These are phyloP conservation scores for Trachelus iudaicus DNA, from an alignment of 2,888 invertebrate species.

Conservation along the genomic window DNA sequence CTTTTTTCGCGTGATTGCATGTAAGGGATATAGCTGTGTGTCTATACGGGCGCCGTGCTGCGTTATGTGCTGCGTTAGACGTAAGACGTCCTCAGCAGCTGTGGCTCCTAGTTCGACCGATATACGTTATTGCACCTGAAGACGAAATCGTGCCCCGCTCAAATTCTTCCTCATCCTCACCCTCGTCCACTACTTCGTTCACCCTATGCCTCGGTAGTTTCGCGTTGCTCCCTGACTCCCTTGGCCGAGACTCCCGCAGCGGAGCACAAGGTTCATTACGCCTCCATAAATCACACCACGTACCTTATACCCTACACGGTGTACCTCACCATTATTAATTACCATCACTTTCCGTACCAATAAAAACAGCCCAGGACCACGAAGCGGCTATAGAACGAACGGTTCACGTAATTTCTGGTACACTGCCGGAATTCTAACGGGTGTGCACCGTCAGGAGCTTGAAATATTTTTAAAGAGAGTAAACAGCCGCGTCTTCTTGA, in stretches of 20 bases:
- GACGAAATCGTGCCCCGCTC: neutral
- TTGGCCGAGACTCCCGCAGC: slow-evolving; percentile 27
- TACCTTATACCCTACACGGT: slow-evolving; percentile 28
- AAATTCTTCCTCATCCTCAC: neutral
- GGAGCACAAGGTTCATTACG: slow-evolving; percentile 48
- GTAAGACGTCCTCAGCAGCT: slow-evolving; percentile 1
- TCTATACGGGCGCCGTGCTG: neutral
- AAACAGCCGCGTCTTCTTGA: no score
- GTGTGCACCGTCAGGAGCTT: neutral
- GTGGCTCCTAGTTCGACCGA: slow-evolving; percentile 10
- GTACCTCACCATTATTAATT: slow-evolving; percentile 43
- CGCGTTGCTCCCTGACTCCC: neutral
- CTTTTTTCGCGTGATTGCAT: no score
- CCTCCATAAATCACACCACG: slow-evolving; percentile 43
- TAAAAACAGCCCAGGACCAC: slow-evolving; percentile 28
- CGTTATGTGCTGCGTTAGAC: neutral
- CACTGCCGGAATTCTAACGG: neutral
- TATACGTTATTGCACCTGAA: slow-evolving; percentile 34
- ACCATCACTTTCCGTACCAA: slow-evolving; percentile 27
- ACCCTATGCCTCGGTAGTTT: neutral
- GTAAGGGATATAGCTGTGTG: neutral
- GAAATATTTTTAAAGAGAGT: no score
- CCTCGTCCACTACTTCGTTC: neutral
- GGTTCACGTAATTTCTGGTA: neutral
- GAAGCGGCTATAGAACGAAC: neutral